A percentile compares a stretch with the other conserved stretches of the same genome.
These are phyloP conservation scores for Drosophila repleta DNA, from an alignment of 1,140 invertebrate genomes.

Conservation along the genomic window DNA sequence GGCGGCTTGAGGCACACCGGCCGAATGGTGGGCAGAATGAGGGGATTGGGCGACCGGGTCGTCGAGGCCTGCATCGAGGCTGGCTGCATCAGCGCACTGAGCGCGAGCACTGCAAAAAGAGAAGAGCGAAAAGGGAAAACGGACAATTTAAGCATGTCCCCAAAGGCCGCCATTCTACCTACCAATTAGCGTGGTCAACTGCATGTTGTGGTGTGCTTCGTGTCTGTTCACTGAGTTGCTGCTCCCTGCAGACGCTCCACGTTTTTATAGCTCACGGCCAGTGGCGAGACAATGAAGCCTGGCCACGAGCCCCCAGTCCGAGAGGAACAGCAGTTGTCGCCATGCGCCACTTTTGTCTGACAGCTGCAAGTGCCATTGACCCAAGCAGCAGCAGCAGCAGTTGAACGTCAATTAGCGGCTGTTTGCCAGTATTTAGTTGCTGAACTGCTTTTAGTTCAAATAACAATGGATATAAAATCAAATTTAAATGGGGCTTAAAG, in stretches of 20 bases:
- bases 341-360: constrained; percentile 31
- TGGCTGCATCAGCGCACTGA: neutral
- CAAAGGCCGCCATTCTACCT: neutral
- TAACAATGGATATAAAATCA: too few relatives aligned
- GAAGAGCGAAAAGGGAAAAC: neutral
- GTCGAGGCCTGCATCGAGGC: constrained; percentile 1
- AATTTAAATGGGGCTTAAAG: too few relatives aligned
- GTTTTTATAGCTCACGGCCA: constrained; percentile 24
- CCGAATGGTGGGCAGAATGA: neutral
- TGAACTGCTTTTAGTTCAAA: too few relatives aligned
- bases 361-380: neutral
- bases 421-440: neutral
- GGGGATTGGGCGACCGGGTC: neutral
- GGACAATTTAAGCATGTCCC: neutral
- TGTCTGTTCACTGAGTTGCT: constrained; percentile 1
- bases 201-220: constrained; percentile 16
- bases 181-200: constrained; percentile 21
- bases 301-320: neutral
- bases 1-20: constrained; percentile 39
- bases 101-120: constrained; percentile 2
- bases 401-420: neutral
- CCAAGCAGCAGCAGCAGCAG: neutral
- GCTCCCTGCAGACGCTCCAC: too few relatives aligned
- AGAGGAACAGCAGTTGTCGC: constrained; percentile 10
- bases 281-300: constrained; percentile 10